These are phyloP conservation scores for Trissoscelio sp. DNA, from an alignment of 2,888 invertebrate species.

Conservation along the genomic window DNA sequence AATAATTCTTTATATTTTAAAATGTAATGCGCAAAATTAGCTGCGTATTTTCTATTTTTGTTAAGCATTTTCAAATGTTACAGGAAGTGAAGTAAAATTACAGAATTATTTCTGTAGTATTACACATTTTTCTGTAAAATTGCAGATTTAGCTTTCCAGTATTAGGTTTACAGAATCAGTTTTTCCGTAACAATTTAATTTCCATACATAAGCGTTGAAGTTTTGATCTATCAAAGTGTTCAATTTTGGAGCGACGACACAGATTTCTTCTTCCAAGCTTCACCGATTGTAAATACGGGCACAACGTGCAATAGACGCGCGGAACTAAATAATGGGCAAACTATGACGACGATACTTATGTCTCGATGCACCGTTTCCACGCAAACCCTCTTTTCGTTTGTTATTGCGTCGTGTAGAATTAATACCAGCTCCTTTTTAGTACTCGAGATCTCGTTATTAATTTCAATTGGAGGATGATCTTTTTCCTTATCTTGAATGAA, in stretches of 20 bases:
- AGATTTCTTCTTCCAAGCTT: constrained; percentile 62
- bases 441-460: constrained; percentile 36
- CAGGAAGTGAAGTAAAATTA: no score
- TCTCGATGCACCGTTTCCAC: constrained; percentile 32
- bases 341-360: constrained; percentile 28
- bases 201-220: no score
- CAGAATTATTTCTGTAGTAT: no score
- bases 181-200: no score
- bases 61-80: no score
- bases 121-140: no score
- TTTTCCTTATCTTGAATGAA: no score
- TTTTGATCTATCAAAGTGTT: constrained; percentile 17
- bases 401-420: constrained; percentile 29
- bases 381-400: constrained; percentile 15
- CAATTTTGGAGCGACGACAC: constrained; percentile 24
- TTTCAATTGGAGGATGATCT: constrained; percentile 8
- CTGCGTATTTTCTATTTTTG: no score
- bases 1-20: no score
- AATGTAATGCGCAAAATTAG: no score
- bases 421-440: constrained; percentile 21
- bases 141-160: no score
- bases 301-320: constrained; percentile 57
- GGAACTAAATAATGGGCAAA: constrained; percentile 12
- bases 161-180: no score
- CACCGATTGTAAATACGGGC: constrained; percentile 64